These are phyloP conservation scores for Pterostichus niger DNA, from an alignment of 2,888 invertebrate genomes.

Conservation along the genomic window DNA sequence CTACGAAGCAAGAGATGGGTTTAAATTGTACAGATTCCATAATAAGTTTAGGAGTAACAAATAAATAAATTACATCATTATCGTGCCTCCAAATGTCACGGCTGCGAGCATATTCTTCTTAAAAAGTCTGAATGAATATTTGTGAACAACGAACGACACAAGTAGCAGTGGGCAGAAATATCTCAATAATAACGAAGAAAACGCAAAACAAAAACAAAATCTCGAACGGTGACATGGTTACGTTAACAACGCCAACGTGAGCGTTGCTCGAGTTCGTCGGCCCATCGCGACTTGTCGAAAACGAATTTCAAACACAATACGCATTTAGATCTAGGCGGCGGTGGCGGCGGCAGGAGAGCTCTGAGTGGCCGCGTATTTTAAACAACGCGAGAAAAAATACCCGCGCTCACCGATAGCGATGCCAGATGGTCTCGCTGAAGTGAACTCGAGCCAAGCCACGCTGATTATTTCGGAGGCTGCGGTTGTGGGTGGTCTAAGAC, in stretches of 20 bases:
- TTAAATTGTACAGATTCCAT: too few relatives aligned
- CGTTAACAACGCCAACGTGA: conserved; percentile 51
- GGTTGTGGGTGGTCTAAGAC: conserved; percentile 65
- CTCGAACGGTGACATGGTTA: conserved; percentile 43
- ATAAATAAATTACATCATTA: too few relatives aligned
- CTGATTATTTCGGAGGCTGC: conserved; percentile 65
- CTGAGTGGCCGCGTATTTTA: conserved; percentile 58
- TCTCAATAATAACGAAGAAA: conserved; percentile 3
- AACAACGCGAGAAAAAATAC: conserved; percentile 56
- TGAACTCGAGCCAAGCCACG: conserved; percentile 56
- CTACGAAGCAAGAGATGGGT: too few relatives aligned
- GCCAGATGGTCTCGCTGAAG: conserved; percentile 60
- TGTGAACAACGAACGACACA: too few relatives aligned
- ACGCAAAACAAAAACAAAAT: conserved; percentile 25
- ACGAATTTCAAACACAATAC: conserved; percentile 62
- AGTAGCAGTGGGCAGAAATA: conserved; percentile 1
- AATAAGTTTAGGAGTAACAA: too few relatives aligned
- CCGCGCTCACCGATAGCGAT: conserved; percentile 49
- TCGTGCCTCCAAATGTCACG: too few relatives aligned
- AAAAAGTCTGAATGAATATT: not conserved
- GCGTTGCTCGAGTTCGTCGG: conserved; percentile 24
- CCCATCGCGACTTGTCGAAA: conserved; percentile 51
- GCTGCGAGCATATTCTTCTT: too few relatives aligned
- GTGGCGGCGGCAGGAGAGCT: not conserved
- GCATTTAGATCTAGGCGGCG: conserved; percentile 51